A percentile compares a stretch with the other conserved stretches of the same genome.
Evolutionary conservation across 2,113 vertebrate species (phyloP).

Genomic region (Melanerpes formicivorus): DNA sequence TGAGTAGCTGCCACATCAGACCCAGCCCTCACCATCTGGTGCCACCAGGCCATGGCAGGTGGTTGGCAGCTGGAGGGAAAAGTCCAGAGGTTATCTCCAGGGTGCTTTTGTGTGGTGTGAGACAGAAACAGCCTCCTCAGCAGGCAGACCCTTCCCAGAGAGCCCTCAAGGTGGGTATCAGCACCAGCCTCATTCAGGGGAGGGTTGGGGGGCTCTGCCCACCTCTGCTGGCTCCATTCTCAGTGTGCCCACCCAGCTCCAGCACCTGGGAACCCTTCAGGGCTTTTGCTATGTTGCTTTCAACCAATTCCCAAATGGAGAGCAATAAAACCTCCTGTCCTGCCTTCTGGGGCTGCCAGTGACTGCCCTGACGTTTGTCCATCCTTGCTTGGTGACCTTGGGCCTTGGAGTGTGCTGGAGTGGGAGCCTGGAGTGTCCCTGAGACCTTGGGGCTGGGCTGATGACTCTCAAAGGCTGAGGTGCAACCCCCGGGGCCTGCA

Average conservation of each 20-base stretch:
- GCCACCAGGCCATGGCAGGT: fast-evolving
- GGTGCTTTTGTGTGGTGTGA: neutral
- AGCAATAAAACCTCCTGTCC: conserved; percentile 1
- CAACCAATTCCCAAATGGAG: neutral
- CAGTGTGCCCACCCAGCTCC: fast-evolving
- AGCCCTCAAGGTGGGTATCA: neutral
- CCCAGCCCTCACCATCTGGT: fast-evolving
- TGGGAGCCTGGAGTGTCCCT: neutral
- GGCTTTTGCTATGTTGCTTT: neutral
- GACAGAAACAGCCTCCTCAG: neutral
- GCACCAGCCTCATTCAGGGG: neutral
- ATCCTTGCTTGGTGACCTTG: neutral
- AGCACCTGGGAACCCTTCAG: neutral
- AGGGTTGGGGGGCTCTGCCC: neutral
- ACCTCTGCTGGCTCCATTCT: neutral
- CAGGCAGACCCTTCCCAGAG: neutral
- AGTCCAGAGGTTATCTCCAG: neutral
- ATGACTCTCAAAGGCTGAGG: neutral
- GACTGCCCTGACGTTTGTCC: neutral
- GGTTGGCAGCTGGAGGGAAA: neutral
- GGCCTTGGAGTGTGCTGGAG: fast-evolving
- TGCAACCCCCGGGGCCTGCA: fast-evolving
- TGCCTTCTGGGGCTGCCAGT: neutral
- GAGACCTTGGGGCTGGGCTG: neutral
- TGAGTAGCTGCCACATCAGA: neutral